A percentile compares a stretch with the other conserved stretches of the same genome.
phyloP scores from a whole-genome alignment of 2,888 invertebrate genomes.

The Acrobeloides nanus region DNA sequence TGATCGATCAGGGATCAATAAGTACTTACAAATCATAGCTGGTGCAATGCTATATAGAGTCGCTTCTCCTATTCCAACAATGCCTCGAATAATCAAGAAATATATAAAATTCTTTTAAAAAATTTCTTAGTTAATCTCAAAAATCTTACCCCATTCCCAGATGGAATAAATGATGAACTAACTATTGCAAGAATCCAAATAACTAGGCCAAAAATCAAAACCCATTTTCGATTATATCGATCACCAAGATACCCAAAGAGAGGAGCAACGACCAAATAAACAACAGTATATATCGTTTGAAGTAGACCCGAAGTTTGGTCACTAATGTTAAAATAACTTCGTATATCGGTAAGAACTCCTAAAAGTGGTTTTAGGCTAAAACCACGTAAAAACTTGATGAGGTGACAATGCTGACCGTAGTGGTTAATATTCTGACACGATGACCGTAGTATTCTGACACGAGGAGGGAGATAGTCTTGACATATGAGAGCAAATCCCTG shows the following conservation, averaged over 20 bases:
- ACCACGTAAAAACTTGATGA: too few species aligned
- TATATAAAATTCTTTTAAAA: too few species aligned
- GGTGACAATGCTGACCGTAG: too few species aligned
- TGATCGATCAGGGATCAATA: too few species aligned
- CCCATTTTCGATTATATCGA: constrained; percentile 74
- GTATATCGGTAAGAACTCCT: constrained; percentile 78
- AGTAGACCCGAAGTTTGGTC: constrained; percentile 77
- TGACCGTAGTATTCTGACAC: too few species aligned
- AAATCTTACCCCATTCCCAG: too few species aligned
- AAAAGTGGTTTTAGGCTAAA: too few species aligned
- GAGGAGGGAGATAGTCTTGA: too few species aligned
- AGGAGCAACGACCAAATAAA: constrained; percentile 95
- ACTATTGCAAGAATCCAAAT: constrained; percentile 92
- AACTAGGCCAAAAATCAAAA: constrained; percentile 85
- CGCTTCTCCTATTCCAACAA: constrained; percentile 91
- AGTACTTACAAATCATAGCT: constrained; percentile 90
- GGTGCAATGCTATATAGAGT: constrained; percentile 98
- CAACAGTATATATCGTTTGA: constrained; percentile 85
- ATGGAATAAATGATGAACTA: too few species aligned
- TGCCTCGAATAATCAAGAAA: constrained; percentile 79
- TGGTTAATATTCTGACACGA: too few species aligned
- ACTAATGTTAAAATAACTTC: constrained; percentile 67
- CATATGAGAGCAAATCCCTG: too few species aligned
- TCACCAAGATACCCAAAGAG: constrained; percentile 95
- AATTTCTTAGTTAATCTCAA: too few species aligned